Percentiles rank a stretch among this genome's conserved stretches.
These are phyloP conservation scores for Hartigia nigra DNA, from an alignment of 2,888 invertebrate genomes.

Conservation along the genomic window DNA sequence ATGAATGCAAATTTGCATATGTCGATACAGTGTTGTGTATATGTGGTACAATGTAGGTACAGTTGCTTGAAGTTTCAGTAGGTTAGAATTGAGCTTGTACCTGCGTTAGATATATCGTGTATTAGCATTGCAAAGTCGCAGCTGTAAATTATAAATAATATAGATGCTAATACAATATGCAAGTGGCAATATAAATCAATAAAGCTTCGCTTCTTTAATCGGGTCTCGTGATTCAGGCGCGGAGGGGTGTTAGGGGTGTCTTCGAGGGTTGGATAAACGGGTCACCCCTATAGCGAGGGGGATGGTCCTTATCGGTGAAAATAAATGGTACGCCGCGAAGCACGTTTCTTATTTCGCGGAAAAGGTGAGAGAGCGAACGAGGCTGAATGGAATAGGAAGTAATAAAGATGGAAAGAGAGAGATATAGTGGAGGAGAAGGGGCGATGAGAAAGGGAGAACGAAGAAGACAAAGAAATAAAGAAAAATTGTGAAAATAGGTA, in stretches of 20 bases:
- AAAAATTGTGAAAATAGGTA: neutral
- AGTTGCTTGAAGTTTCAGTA: neutral
- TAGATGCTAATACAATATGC: conserved; percentile 40
- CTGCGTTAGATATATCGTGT: neutral
- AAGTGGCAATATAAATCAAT: conserved; percentile 45
- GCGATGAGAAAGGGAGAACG: rapidly evolving
- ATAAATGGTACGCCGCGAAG: neutral
- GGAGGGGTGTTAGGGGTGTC: neutral
- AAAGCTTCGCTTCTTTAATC: conserved; percentile 43
- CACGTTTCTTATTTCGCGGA: neutral
- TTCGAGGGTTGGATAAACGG: neutral
- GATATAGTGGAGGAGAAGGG: neutral
- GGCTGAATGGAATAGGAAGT: neutral
- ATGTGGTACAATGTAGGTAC: neutral
- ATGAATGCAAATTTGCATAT: neutral
- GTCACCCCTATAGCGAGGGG: neutral
- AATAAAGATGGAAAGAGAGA: neutral
- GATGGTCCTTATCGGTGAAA: neutral
- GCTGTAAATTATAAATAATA: conserved; percentile 46
- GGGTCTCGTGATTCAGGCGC: conserved; percentile 17
- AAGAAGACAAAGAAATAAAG: neutral
- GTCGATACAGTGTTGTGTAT: neutral
- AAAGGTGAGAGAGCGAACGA: neutral
- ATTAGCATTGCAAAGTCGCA: conserved; percentile 49
- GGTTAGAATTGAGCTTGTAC: neutral